phyloP scores from a whole-genome alignment of 2,797 vertebrate genomes.

The Parotocinclus haroldoi region DNA sequence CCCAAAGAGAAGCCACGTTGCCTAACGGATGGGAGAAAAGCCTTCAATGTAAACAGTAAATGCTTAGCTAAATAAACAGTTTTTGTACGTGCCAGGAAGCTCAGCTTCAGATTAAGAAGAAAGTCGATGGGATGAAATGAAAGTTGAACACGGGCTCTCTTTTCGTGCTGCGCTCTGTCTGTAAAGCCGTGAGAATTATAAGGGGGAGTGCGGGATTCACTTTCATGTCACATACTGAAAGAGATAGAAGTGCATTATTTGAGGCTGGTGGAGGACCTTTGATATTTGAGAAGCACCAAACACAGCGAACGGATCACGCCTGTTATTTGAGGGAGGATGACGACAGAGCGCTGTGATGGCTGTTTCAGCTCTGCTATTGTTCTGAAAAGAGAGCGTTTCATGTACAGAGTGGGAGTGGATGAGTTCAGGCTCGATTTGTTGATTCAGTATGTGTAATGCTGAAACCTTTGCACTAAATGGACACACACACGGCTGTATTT shows the following conservation, averaged over 20 bases:
- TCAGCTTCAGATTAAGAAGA: conserved; percentile 21
- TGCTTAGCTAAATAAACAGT: conserved; percentile 42
- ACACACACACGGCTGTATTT: conserved; percentile 28
- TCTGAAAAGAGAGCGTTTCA: conserved; percentile 44
- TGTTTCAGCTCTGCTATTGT: conserved; percentile 49
- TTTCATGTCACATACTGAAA: conserved; percentile 68
- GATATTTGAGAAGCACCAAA: conserved; percentile 67
- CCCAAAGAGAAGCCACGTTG: conserved; percentile 32
- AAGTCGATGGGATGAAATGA: conserved; percentile 45
- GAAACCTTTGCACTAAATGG: conserved; percentile 14
- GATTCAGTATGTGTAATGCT: conserved; percentile 22
- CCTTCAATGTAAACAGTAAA: conserved; percentile 34
- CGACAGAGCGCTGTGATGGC: conserved; percentile 54
- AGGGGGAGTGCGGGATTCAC: conserved; percentile 58
- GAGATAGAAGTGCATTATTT: conserved; percentile 63
- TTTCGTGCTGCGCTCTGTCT: conserved; percentile 58
- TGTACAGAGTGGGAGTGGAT: conserved; percentile 31
- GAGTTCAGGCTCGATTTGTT: conserved; percentile 30
- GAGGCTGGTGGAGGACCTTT: conserved; percentile 60
- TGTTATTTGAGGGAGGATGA: conserved; percentile 60
- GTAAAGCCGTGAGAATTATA: conserved; percentile 52
- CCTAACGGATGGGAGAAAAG: conserved; percentile 24
- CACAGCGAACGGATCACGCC: conserved; percentile 62
- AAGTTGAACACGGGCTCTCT: conserved; percentile 50
- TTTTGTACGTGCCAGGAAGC: conserved; percentile 41